phyloP scores from a whole-genome alignment of 1,140 invertebrate genomes.

The Brachionus asplanchnoidis region DNA sequence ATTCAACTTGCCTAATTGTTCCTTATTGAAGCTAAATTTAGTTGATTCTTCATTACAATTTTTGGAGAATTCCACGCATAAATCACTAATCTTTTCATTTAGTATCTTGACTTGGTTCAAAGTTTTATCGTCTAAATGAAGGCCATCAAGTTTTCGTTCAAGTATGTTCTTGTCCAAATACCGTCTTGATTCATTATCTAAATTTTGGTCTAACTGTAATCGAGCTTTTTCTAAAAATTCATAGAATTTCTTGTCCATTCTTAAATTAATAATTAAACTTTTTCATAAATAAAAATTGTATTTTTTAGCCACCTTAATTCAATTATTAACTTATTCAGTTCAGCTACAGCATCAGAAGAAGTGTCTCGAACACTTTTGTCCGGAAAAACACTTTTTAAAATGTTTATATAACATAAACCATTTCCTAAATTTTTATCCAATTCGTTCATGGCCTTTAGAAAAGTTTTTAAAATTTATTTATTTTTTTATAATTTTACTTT shows the following conservation, averaged over 20 bases:
- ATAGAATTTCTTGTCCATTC: conserved; percentile 62
- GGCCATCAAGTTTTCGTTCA: conserved; percentile 59
- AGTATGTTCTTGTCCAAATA: conserved; percentile 59
- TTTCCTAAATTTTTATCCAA: conserved; percentile 39
- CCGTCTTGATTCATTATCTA: conserved; percentile 54
- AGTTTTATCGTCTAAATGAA: conserved; percentile 57
- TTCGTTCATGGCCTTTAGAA: conserved; percentile 5
- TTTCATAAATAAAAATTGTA: neutral
- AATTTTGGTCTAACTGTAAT: conserved; percentile 48
- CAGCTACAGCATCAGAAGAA: conserved; percentile 58
- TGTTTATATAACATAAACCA: conserved; percentile 42
- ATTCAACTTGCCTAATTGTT: conserved; percentile 56
- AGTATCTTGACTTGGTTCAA: conserved; percentile 58
- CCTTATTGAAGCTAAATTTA: conserved; percentile 56
- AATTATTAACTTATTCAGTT: conserved; percentile 59
- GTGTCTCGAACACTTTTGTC: conserved; percentile 58
- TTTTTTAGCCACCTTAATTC: conserved; percentile 56
- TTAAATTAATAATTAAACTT: conserved; percentile 43
- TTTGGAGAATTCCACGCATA: conserved; percentile 59
- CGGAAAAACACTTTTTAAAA: conserved; percentile 57
- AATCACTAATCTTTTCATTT: conserved; percentile 59
- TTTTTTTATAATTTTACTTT: neutral
- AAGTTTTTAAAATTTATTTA: neutral
- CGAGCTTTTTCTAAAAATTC: conserved; percentile 56
- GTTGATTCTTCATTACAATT: conserved; percentile 61